These are phyloP conservation scores for Gastrophysa polygoni DNA, from an alignment of 2,888 invertebrate species.

Conservation along the genomic window DNA sequence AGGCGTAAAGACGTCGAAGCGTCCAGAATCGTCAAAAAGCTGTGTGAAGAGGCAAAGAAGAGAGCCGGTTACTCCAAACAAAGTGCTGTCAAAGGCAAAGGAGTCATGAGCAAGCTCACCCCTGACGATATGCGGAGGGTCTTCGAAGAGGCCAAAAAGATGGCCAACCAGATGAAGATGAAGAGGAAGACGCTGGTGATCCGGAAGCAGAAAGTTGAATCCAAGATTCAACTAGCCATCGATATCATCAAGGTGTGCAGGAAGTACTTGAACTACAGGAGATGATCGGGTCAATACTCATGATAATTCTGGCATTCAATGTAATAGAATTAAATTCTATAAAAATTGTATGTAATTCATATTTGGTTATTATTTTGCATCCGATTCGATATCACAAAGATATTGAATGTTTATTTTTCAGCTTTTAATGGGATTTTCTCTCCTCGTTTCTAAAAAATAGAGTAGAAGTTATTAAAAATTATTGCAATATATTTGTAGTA, in stretches of 20 bases:
- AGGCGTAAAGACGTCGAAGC: slow-evolving; percentile 21
- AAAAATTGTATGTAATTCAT: too few species aligned
- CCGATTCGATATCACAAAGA: too few species aligned
- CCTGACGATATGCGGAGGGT: slow-evolving; percentile 26
- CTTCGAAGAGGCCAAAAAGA: slow-evolving; percentile 26
- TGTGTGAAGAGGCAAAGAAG: slow-evolving; percentile 27
- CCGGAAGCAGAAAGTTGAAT: slow-evolving; percentile 20
- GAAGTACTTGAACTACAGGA: slow-evolving; percentile 13
- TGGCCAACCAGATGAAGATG: slow-evolving; percentile 26
- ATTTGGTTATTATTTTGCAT: too few species aligned
- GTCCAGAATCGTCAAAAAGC: slow-evolving; percentile 26
- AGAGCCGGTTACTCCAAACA: slow-evolving; percentile 6
- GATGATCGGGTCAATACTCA: background rate
- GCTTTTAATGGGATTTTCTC: too few species aligned
- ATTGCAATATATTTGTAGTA: too few species aligned
- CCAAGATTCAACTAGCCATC: slow-evolving; percentile 28
- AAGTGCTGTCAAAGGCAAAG: background rate
- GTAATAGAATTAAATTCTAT: background rate
- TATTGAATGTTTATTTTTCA: too few species aligned
- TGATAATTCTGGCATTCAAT: background rate
- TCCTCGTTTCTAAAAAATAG: too few species aligned
- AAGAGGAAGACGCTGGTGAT: slow-evolving; percentile 22
- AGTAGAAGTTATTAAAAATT: too few species aligned
- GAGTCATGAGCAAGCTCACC: slow-evolving; percentile 3
- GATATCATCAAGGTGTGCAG: slow-evolving; percentile 30